Base-by-base conservation (phyloP, 2,113 vertebrate species). In the Pandion haliaetus region DNA sequence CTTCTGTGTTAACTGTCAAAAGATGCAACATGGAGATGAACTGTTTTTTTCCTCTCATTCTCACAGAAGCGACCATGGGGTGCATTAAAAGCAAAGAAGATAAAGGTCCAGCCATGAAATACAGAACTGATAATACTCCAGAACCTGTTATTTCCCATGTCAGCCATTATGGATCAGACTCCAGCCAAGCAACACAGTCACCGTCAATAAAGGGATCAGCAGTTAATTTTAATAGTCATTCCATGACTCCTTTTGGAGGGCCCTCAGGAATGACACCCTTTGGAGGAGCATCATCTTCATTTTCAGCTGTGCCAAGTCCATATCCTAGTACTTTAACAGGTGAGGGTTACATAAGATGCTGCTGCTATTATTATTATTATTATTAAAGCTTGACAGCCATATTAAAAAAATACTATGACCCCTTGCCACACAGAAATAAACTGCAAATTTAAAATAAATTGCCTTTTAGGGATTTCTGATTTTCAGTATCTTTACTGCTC, bases 81-180 rank as follows among this genome's bases (percentile, higher is more conserved):
- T 99, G 99, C 96, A 98, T 99, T 92, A 99, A 99, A 98, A 99
- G 99, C 98, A 99, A 99, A 97, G 98, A 99, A 97, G 98, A 99
- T 97, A 99, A 99, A 98, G 98, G 98, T 96, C 98, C 99, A 61
- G 44, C 98, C 11, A 98, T 98, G 95, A 99, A 99, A 95, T 99
- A 99, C 89, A 98, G 99, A 95, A 98, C 98, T 31, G 99, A 99
- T 72, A 99, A 97, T 73, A 88, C 98, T 76, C 94, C 98, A 25
- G 99, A 99, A 82, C 97, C 98, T 28, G 97, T 97, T 88, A 91
- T 97, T 84, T 82, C 98, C 76, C 98, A 98, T 1, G 97, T 97
- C 32, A 98, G 98, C 76, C 99, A 99, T 94, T 99, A 99, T 28
- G 99, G 99, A 55, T 98, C 98, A 50, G 99, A 99, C 81, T 99